Percentiles rank a stretch among this genome's conserved stretches.
phyloP scores from a whole-genome alignment of 2,888 invertebrate species.

The Polylopha cassiicola region DNA sequence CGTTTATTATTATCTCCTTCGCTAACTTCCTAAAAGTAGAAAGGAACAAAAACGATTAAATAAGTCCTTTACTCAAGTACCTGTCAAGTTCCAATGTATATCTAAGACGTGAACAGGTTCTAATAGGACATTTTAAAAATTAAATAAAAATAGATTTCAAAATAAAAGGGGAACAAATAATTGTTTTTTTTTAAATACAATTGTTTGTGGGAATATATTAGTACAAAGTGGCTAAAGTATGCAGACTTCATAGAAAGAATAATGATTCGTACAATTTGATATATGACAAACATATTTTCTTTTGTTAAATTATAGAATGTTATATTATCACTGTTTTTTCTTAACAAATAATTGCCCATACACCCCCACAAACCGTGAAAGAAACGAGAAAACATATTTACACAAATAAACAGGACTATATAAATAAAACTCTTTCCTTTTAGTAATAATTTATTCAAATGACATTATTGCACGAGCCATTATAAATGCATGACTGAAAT shows the following conservation, averaged over 20 bases:
- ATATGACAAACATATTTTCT: conserved; percentile 7
- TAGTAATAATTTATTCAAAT: conserved; percentile 66
- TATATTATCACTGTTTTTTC: conserved; percentile 3
- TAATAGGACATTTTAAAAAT: too few relatives aligned
- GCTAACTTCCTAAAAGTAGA: conserved; percentile 61
- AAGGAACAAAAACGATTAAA: too few relatives aligned
- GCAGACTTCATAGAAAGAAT: too few relatives aligned
- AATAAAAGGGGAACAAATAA: conserved; percentile 13
- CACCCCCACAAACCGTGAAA: conserved; percentile 74
- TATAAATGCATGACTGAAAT: conserved; percentile 36
- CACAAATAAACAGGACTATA: conserved; percentile 62
- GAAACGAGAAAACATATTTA: conserved; percentile 56
- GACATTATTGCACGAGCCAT: conserved; percentile 59
- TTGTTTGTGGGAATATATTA: conserved; percentile 75
- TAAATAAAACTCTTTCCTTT: conserved; percentile 68
- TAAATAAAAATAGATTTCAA: conserved; percentile 37
- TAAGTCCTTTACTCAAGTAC: too few relatives aligned
- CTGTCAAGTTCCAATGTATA: neutral
- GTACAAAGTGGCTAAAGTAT: conserved; percentile 36
- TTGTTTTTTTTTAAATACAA: conserved; percentile 27
- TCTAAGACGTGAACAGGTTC: neutral
- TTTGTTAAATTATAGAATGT: neutral
- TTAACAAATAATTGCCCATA: conserved; percentile 63
- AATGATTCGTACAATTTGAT: conserved; percentile 7
- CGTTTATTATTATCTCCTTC: conserved; percentile 57